phyloP scores from a whole-genome alignment of 1,140 invertebrate genomes.

The Contarinia nasturtii region DNA sequence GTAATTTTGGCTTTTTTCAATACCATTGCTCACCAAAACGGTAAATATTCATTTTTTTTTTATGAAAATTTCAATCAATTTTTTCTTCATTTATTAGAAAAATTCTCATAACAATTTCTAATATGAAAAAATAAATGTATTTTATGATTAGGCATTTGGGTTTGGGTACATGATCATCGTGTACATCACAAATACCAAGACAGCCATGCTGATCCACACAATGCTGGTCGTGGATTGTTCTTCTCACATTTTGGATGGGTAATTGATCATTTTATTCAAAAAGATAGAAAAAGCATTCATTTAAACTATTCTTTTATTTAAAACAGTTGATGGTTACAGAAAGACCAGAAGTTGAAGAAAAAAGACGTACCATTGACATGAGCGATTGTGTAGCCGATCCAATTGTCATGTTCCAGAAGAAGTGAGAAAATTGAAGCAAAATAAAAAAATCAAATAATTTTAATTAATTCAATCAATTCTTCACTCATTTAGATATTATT shows the following conservation, averaged over 20 bases:
- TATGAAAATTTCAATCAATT: too few species aligned
- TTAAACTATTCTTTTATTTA: too few species aligned
- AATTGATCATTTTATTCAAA: too few species aligned
- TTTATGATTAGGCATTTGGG: too few species aligned
- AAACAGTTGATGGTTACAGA: conserved; percentile 33
- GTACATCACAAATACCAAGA: conserved; percentile 48
- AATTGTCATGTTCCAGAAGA: conserved; percentile 48
- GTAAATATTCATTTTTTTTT: too few species aligned
- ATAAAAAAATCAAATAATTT: too few species aligned
- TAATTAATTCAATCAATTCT: not conserved
- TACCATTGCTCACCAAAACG: conserved; percentile 48
- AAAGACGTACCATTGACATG: conserved; percentile 46
- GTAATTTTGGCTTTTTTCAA: conserved; percentile 59
- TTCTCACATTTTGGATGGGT: conserved; percentile 46
- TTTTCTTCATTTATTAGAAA: not conserved
- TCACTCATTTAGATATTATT: conserved; percentile 24
- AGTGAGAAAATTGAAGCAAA: conserved; percentile 15
- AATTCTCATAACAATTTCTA: not conserved
- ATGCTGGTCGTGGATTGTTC: conserved; percentile 40
- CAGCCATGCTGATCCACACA: conserved; percentile 46
- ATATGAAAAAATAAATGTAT: not conserved
- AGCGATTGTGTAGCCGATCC: conserved; percentile 49
- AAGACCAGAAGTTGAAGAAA: conserved; percentile 37
- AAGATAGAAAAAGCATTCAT: too few species aligned
- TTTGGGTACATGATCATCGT: conserved; percentile 9